Conservation (phyloP, 1,140 invertebrate species). For the Habropoda laboriosa region DNA sequence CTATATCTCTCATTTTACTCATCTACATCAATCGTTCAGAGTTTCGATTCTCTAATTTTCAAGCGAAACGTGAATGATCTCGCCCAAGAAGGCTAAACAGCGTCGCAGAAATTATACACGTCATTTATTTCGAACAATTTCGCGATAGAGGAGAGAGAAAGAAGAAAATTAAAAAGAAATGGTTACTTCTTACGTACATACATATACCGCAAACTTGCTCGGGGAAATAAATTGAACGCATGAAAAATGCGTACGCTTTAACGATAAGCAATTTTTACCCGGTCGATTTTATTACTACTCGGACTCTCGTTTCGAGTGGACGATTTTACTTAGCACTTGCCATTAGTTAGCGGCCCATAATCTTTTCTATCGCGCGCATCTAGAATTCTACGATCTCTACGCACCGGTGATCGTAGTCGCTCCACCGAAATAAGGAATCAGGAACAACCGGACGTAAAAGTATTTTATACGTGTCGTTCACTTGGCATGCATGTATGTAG, state of each 20-base stretch:
- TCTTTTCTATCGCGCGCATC: slow-evolving; percentile 24
- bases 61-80: no score
- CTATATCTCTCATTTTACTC: no score
- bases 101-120: no score
- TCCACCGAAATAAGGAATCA: slow-evolving; percentile 56
- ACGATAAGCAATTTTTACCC: slow-evolving; percentile 3
- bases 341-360: slow-evolving; percentile 30
- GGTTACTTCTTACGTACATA: no score
- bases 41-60: no score
- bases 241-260: background rate
- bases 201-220: no score
- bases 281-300: slow-evolving; percentile 15
- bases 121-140: no score
- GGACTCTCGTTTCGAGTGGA: slow-evolving; percentile 1
- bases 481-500: slow-evolving; percentile 56
- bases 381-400: slow-evolving; percentile 44
- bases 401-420: slow-evolving; percentile 42
- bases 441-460: slow-evolving; percentile 54
- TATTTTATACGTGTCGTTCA: slow-evolving; percentile 58
- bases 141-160: no score
- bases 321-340: slow-evolving; percentile 38
- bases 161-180: no score
- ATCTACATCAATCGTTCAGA: no score
- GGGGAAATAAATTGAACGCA: background rate
- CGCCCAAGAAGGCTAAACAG: no score